Evolutionary conservation across 2,888 invertebrate species (phyloP).

Genomic region (Lasioglossum marginatum): DNA sequence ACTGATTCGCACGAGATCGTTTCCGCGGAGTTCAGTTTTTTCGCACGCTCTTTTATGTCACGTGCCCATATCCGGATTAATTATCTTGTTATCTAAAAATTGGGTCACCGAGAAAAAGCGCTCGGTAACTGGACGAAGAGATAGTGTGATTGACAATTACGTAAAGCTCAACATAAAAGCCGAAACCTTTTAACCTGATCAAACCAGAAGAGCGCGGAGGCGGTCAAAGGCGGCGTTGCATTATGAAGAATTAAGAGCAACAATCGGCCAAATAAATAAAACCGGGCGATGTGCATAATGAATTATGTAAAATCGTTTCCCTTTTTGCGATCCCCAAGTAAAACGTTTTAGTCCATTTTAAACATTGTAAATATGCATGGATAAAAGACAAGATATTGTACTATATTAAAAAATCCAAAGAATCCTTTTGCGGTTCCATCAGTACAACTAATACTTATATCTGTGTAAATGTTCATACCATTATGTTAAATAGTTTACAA

Average conservation of each 20-base stretch:
- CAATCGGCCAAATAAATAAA: neutral
- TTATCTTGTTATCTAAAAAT: constrained; percentile 9
- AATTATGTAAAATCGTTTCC: neutral
- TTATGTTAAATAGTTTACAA: neutral
- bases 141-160: neutral
- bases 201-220: neutral
- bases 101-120: neutral
- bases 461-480: neutral
- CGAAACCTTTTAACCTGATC: neutral
- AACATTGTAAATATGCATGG: neutral
- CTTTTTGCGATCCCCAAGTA: neutral
- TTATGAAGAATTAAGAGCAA: neutral
- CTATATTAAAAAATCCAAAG: neutral
- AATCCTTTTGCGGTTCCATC: neutral
- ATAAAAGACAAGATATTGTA: neutral
- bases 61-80: neutral
- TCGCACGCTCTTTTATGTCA: neutral
- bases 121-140: neutral
- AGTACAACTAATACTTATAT: too few species aligned
- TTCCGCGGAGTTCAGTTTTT: neutral
- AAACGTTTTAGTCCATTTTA: neutral
- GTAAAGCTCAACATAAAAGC: neutral
- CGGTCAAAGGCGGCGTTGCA: neutral
- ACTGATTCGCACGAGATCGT: neutral
- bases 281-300: neutral